Percentiles rank a stretch among this genome's conserved stretches.
These are phyloP conservation scores for Uromys caudimaculatus DNA, from an alignment of 2,797 vertebrate genomes.

Conservation along the genomic window DNA sequence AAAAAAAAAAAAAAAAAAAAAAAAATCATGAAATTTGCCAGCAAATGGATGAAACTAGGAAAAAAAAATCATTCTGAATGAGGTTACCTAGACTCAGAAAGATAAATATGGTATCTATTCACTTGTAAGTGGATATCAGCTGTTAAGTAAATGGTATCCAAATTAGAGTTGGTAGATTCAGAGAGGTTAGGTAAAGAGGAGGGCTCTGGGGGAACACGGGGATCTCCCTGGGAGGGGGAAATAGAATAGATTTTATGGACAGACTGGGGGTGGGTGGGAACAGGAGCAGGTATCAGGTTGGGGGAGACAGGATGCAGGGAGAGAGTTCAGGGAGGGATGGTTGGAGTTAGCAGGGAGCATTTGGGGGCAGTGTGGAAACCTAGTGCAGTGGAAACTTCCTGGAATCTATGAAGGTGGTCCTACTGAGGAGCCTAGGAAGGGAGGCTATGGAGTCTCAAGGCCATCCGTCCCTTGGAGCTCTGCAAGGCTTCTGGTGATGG, in stretches of 20 bases:
- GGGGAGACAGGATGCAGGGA: neutral
- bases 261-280: neutral
- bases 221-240: neutral
- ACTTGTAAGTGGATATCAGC: neutral
- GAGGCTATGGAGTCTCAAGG: neutral
- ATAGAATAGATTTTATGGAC: neutral
- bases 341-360: neutral
- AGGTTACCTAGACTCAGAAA: neutral
- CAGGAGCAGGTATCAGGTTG: neutral
- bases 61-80: neutral
- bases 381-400: neutral
- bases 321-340: neutral
- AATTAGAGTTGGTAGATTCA: neutral
- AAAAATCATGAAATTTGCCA: neutral
- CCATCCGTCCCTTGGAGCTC: neutral
- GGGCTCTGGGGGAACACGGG: neutral
- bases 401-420: neutral
- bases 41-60: neutral
- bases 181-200: neutral
- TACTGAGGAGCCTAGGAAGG: neutral
- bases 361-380: neutral
- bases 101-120: neutral
- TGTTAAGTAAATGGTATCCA: neutral
- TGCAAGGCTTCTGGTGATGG: neutral
- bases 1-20: neutral